A percentile compares a stretch with the other conserved stretches of the same genome.
Evolutionary conservation across 2,888 invertebrate genomes (phyloP).

Genomic region (Cephonodes hylas): DNA sequence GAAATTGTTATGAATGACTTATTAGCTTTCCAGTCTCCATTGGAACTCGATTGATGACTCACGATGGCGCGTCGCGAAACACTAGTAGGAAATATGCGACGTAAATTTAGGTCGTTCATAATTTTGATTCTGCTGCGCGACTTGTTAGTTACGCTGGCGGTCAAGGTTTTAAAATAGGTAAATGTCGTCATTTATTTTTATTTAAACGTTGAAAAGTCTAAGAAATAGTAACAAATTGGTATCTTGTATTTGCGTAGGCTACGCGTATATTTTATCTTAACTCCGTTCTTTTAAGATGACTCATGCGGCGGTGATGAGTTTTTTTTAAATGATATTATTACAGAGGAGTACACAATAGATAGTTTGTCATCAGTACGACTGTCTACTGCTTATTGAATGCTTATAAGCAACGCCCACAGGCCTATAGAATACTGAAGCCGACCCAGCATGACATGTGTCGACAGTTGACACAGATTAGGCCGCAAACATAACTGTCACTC

Average conservation of each 20-base stretch:
- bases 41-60: neutral
- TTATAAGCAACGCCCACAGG: slow-evolving; percentile 37
- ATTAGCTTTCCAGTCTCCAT: slow-evolving; percentile 31
- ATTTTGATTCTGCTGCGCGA: neutral
- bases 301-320: neutral
- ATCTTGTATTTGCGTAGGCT: neutral
- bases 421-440: slow-evolving; percentile 34
- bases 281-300: neutral
- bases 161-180: neutral
- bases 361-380: neutral
- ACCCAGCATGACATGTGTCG: slow-evolving; percentile 41
- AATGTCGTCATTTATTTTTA: neutral
- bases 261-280: neutral
- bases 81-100: neutral
- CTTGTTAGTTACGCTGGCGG: neutral
- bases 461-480: slow-evolving; percentile 32
- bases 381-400: slow-evolving; percentile 35
- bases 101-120: neutral
- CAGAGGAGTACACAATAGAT: neutral
- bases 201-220: neutral
- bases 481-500: neutral
- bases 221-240: neutral
- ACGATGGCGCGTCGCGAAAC: neutral
- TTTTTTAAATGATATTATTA: neutral
- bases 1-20: slow-evolving; percentile 48